These are phyloP conservation scores for Gymnosoma rotundatum DNA, from an alignment of 2,888 invertebrate species.

Conservation along the genomic window DNA sequence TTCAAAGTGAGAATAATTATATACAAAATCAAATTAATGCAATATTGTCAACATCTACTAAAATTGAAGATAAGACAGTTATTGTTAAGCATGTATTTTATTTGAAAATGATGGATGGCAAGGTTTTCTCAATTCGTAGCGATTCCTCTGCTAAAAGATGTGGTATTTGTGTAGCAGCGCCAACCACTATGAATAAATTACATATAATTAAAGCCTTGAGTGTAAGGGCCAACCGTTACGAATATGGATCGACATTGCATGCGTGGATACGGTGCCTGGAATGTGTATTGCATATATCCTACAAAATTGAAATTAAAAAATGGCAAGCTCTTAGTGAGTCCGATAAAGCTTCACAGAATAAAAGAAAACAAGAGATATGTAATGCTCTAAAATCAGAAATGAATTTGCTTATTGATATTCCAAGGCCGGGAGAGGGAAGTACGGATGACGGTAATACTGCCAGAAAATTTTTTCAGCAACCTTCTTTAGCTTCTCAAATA, in stretches of 20 bases:
- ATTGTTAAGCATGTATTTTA: conserved; percentile 35
- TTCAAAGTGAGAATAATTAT: neutral
- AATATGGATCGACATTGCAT: conserved; percentile 7
- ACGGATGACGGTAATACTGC: too few relatives aligned
- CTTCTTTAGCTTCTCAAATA: too few relatives aligned
- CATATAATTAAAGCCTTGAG: conserved; percentile 27
- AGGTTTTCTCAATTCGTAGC: conserved; percentile 15
- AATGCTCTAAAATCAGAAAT: conserved; percentile 33
- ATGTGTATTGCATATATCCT: too few relatives aligned
- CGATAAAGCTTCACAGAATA: conserved; percentile 31
- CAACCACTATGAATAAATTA: conserved; percentile 36
- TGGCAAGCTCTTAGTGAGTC: conserved; percentile 30
- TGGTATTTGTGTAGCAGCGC: conserved; percentile 33
- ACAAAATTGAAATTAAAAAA: too few relatives aligned
- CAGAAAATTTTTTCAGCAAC: too few relatives aligned
- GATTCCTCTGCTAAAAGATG: conserved; percentile 38
- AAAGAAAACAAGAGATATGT: conserved; percentile 34
- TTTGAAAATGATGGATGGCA: conserved; percentile 7
- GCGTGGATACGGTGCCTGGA: conserved; percentile 4
- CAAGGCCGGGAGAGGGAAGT: too few relatives aligned
- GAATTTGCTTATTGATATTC: too few relatives aligned
- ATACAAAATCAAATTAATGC: conserved; percentile 46
- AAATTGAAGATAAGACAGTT: conserved; percentile 23
- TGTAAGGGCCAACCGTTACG: conserved; percentile 29
- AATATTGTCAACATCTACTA: conserved; percentile 26